Evolutionary conservation across 2,113 vertebrate species (phyloP).

Genomic region (Oreocharis arfaki): DNA sequence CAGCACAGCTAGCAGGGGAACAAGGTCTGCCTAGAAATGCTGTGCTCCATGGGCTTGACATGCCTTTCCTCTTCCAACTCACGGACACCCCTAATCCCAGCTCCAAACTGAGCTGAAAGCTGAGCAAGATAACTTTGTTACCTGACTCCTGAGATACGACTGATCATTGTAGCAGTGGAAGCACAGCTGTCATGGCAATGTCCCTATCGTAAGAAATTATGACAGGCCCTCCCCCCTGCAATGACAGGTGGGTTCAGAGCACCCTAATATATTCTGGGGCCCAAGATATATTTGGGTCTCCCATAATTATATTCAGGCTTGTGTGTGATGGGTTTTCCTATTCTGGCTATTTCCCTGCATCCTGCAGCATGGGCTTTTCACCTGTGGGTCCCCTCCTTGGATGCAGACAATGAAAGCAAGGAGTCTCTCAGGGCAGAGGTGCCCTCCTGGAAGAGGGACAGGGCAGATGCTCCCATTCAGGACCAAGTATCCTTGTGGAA

Average conservation of each 20-base stretch:
- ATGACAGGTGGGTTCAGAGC: neutral
- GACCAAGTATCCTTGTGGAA: neutral
- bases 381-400: neutral
- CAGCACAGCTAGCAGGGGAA: neutral
- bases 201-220: neutral
- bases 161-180: neutral
- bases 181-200: neutral
- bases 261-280: neutral
- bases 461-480: neutral
- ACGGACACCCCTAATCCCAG: neutral
- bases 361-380: neutral
- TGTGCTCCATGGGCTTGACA: rapidly evolving
- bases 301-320: neutral
- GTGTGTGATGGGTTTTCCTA: neutral
- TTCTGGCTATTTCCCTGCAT: neutral
- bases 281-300: neutral
- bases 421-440: neutral
- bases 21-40: neutral
- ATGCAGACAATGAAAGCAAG: neutral
- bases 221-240: neutral
- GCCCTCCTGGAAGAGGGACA: neutral
- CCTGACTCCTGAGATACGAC: neutral
- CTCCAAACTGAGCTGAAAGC: neutral
- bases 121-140: neutral
- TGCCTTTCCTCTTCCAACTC: neutral